These are phyloP conservation scores for Pollenia labialis DNA, from an alignment of 2,888 invertebrate genomes.

Conservation along the genomic window DNA sequence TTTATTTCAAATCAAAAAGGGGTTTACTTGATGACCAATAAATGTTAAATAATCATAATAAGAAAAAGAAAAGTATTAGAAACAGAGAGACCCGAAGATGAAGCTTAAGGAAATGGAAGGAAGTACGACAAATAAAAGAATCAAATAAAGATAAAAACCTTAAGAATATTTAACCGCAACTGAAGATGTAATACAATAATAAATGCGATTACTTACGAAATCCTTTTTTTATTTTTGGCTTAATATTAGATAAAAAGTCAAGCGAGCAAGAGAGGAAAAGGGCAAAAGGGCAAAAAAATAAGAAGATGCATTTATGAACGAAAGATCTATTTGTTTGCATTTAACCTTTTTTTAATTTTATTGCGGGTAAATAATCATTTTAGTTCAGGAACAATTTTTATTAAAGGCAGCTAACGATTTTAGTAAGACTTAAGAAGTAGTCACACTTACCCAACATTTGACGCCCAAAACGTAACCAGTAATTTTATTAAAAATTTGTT, in stretches of 20 bases:
- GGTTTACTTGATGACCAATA: slow-evolving; percentile 45
- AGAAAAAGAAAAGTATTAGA: neutral
- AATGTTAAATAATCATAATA: slow-evolving; percentile 42
- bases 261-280: neutral
- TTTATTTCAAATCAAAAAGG: slow-evolving; percentile 21
- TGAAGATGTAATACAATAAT: slow-evolving; percentile 47
- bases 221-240: slow-evolving; percentile 7
- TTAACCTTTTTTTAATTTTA: neutral
- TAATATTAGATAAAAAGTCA: neutral
- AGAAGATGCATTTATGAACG: neutral
- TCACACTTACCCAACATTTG: too few species aligned
- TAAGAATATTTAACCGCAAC: slow-evolving; percentile 21
- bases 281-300: neutral
- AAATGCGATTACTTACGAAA: neutral
- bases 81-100: neutral
- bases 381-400: neutral
- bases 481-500: too few species aligned
- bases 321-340: neutral
- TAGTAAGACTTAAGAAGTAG: too few species aligned
- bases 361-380: neutral
- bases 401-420: neutral
- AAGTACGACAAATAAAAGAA: slow-evolving; percentile 14
- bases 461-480: too few species aligned
- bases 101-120: neutral
- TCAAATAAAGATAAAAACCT: slow-evolving; percentile 31